These are phyloP conservation scores for Drosophila novamexicana DNA, from an alignment of 1,140 invertebrate genomes.

Conservation along the genomic window DNA sequence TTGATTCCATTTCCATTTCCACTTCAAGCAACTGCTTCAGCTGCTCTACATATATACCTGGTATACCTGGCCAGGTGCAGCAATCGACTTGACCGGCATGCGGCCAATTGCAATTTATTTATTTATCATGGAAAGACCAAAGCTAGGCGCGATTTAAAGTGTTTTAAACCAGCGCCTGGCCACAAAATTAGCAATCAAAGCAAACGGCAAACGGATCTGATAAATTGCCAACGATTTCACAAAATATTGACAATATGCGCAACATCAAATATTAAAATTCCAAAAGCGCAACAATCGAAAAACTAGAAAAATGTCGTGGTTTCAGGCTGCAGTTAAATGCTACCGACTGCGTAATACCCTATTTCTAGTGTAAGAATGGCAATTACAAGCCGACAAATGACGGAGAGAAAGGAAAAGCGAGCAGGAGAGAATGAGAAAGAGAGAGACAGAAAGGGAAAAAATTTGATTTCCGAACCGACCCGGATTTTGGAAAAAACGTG, in stretches of 20 bases:
- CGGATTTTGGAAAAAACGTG: too few relatives aligned
- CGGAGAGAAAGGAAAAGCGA: too few relatives aligned
- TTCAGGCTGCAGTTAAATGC: background rate
- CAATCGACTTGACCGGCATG: constrained; percentile 44
- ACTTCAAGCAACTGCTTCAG: constrained; percentile 19
- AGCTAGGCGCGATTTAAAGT: constrained; percentile 37
- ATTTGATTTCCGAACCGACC: too few relatives aligned
- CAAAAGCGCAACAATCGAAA: background rate
- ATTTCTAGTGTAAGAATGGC: background rate
- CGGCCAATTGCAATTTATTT: constrained; percentile 47
- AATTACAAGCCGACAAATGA: too few relatives aligned
- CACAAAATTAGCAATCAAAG: constrained; percentile 39
- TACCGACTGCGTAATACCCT: background rate
- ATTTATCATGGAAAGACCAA: constrained; percentile 22
- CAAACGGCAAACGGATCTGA: constrained; percentile 7
- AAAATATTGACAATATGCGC: constrained; percentile 6
- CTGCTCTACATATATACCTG: constrained; percentile 17
- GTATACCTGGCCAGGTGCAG: background rate
- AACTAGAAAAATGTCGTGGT: background rate
- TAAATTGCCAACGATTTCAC: constrained; percentile 5
- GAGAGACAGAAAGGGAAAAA: too few relatives aligned
- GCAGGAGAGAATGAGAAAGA: too few relatives aligned
- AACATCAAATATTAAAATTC: constrained; percentile 42
- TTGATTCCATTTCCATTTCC: constrained; percentile 48
- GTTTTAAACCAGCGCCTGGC: constrained; percentile 20